phyloP scores from a whole-genome alignment of 2,113 vertebrate genomes.

The Anguilla japonica region DNA sequence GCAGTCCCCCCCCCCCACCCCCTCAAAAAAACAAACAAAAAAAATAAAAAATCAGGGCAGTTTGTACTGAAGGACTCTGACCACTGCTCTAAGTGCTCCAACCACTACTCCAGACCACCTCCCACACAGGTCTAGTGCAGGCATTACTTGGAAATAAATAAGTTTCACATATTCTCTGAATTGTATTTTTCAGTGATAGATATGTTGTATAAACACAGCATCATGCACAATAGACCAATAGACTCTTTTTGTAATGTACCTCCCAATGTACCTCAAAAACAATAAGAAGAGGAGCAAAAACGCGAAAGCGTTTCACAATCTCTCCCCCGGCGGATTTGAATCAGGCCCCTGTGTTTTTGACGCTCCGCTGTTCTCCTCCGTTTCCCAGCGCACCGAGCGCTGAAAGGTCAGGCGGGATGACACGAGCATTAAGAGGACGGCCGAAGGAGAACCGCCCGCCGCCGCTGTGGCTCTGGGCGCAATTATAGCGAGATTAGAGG shows the following conservation, averaged over 20 bases:
- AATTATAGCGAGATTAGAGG: slow-evolving; percentile 63
- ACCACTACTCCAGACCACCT: not conserved
- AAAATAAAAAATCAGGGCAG: too few relatives aligned
- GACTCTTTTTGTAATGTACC: not conserved
- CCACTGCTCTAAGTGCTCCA: too few relatives aligned
- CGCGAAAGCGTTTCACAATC: not conserved
- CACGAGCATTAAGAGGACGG: slow-evolving; percentile 40
- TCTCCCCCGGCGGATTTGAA: not conserved
- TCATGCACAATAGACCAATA: not conserved
- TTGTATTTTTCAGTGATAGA: not conserved
- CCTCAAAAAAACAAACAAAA: too few relatives aligned
- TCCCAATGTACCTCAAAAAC: not conserved
- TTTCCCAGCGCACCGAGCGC: slow-evolving; percentile 12
- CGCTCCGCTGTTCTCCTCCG: not conserved
- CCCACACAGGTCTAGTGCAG: too few relatives aligned
- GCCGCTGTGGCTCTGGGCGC: slow-evolving; percentile 48
- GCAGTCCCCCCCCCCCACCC: too few relatives aligned
- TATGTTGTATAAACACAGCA: not conserved
- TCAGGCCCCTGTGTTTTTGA: not conserved
- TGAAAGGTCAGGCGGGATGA: slow-evolving; percentile 49
- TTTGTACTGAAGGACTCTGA: not conserved
- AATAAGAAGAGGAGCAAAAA: not conserved
- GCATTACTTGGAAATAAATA: too few relatives aligned
- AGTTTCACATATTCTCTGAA: not conserved
- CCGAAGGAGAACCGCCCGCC: slow-evolving; percentile 25